Percentiles rank a stretch among this genome's conserved stretches.
phyloP scores from a whole-genome alignment of 2,113 vertebrate genomes.

The Dendropsophus ebraccatus region DNA sequence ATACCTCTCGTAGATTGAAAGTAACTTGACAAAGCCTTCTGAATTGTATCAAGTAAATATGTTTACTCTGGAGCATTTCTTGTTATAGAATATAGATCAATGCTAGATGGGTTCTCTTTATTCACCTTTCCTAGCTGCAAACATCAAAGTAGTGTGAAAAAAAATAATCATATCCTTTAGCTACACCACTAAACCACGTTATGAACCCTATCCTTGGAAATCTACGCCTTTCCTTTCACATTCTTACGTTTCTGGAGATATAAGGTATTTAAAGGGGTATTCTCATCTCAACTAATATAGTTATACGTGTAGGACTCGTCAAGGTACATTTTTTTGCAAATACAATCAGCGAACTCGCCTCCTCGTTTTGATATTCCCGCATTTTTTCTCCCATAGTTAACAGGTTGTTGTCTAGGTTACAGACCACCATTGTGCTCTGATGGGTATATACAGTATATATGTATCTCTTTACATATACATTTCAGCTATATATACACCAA shows the following conservation, averaged over 20 bases:
- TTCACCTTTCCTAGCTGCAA: slow-evolving; percentile 32
- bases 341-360: no score
- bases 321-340: no score
- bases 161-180: slow-evolving; percentile 9
- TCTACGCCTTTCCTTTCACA: neutral
- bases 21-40: slow-evolving; percentile 41
- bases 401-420: no score
- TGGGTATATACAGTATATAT: no score
- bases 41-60: slow-evolving; percentile 44
- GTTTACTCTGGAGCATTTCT: slow-evolving; percentile 53
- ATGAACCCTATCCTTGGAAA: neutral
- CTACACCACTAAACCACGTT: slow-evolving; percentile 28
- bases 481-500: no score
- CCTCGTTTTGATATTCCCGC: no score
- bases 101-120: slow-evolving; percentile 50
- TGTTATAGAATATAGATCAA: slow-evolving; percentile 57
- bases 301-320: no score
- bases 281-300: no score
- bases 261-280: neutral
- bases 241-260: neutral
- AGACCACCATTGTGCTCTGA: no score
- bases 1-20: slow-evolving; percentile 21
- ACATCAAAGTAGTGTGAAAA: slow-evolving; percentile 37
- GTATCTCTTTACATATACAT: no score
- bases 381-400: no score